Evolutionary conservation across 2,888 invertebrate genomes (phyloP).

Genomic region (Heliconius aoede): DNA sequence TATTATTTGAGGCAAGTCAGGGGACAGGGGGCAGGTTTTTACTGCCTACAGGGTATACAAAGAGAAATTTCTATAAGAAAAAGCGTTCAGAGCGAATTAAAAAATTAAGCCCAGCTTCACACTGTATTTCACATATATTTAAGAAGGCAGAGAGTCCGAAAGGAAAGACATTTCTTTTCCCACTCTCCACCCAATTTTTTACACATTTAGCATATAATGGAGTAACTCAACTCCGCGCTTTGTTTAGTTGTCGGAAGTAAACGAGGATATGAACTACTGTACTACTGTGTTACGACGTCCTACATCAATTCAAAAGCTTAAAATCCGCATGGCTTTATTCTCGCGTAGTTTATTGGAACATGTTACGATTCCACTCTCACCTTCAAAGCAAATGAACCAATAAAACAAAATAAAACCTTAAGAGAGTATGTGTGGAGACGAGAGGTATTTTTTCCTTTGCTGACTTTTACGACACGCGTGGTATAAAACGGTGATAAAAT

Average conservation of each 20-base stretch:
- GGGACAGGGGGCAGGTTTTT: too few species aligned
- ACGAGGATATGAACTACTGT: background rate
- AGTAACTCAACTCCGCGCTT: background rate
- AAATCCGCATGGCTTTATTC: conserved; percentile 1
- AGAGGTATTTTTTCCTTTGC: conserved; percentile 30
- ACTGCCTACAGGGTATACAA: too few species aligned
- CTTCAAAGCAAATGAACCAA: conserved; percentile 29
- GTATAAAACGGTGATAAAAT: conserved; percentile 33
- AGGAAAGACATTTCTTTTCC: too few species aligned
- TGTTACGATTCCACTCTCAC: conserved; percentile 15
- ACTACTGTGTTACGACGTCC: background rate
- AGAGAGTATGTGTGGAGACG: conserved; percentile 15
- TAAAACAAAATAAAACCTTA: conserved; percentile 22
- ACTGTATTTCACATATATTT: background rate
- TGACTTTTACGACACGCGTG: conserved; percentile 34
- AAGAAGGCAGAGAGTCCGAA: too few species aligned
- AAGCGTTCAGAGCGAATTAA: background rate
- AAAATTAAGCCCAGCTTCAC: background rate
- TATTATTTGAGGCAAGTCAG: too few species aligned
- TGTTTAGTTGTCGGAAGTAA: too few species aligned
- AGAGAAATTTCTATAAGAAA: too few species aligned
- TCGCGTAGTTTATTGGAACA: conserved; percentile 4
- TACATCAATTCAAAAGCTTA: background rate
- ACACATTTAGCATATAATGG: background rate
- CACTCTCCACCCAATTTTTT: too few species aligned